phyloP scores from a whole-genome alignment of 2,888 invertebrate species.

The Pteria penguin region DNA sequence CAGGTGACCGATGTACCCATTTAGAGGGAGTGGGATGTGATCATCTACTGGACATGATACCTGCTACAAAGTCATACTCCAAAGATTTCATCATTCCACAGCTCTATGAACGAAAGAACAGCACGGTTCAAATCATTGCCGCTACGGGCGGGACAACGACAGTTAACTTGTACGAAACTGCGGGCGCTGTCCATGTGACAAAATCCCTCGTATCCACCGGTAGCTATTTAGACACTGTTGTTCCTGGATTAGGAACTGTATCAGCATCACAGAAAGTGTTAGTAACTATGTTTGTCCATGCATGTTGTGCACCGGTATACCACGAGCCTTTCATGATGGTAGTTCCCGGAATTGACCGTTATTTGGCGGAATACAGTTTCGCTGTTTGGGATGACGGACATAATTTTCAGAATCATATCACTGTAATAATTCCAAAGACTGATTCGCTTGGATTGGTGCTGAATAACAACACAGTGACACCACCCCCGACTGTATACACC shows the following conservation, averaged over 20 bases:
- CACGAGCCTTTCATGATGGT: slow-evolving; percentile 16
- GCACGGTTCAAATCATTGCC: background rate
- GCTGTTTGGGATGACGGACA: slow-evolving; percentile 1
- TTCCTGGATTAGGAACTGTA: background rate
- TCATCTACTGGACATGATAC: background rate
- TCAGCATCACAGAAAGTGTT: background rate
- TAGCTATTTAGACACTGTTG: background rate
- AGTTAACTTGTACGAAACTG: background rate
- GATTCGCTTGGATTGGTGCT: background rate
- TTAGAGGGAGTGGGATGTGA: background rate
- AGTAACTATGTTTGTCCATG: slow-evolving; percentile 4
- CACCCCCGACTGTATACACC: background rate
- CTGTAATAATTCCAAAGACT: background rate
- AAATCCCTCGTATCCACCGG: background rate
- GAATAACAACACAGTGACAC: background rate
- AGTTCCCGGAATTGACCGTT: slow-evolving; percentile 3
- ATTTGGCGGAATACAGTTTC: background rate
- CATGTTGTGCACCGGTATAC: background rate
- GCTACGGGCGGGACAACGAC: background rate
- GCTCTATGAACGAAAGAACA: background rate
- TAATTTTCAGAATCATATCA: slow-evolving; percentile 4
- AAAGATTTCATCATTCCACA: background rate
- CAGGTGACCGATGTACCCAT: slow-evolving; percentile 13
- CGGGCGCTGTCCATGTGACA: background rate
- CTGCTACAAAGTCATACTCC: background rate